Base-by-base conservation (phyloP, 2,113 vertebrate genomes). In the Urocolius indicus region DNA sequence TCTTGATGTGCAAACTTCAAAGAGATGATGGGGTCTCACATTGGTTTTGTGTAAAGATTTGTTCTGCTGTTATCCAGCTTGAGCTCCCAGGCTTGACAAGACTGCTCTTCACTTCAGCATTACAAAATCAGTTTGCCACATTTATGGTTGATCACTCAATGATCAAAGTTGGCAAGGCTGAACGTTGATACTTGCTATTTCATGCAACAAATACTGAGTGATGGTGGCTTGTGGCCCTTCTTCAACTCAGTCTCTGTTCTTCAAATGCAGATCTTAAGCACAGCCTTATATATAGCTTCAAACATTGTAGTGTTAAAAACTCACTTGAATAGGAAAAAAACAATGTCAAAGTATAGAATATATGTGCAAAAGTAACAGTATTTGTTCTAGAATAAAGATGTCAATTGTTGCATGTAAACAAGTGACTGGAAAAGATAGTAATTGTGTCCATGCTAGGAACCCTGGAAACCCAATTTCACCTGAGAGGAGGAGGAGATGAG, bases 401-500 rank as follows among this genome's bases (percentile, higher is more conserved):
- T 51, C 92, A 89, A 26, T 73, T 87, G 73, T 57, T 72, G 29
- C 87, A 87, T 95, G 80, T 75, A 92, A 78, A 46, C 74, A 89
- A 85, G 84, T 1, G 5, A 30, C 54, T 92, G 58, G 65, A 87
- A 46, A 96, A 92, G 59, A 66, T 61, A 79, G 48, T 84, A 86
- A 55, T 65, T n/a, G 22, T 91, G 84, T 48, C 87, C 90, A 12
- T 49, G 30, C 68, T 55, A 32, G 87, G 82, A 95, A 48, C 79
- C 17, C 43, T 68, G 87, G 48, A 96, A 94, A 95, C 85, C 71
- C 30, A 55, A 94, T 94, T 97, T 90, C 90, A 94, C 92, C 92
- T 95, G 91, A 96, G 71, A 93, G 74, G 57, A 91, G 41, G n/a
- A 32, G 34, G 66, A 63, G 65, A 55, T 34, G 72, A 96, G 94